Conservation (phyloP, 2,888 invertebrate genomes). For the Pheosia tremula region DNA sequence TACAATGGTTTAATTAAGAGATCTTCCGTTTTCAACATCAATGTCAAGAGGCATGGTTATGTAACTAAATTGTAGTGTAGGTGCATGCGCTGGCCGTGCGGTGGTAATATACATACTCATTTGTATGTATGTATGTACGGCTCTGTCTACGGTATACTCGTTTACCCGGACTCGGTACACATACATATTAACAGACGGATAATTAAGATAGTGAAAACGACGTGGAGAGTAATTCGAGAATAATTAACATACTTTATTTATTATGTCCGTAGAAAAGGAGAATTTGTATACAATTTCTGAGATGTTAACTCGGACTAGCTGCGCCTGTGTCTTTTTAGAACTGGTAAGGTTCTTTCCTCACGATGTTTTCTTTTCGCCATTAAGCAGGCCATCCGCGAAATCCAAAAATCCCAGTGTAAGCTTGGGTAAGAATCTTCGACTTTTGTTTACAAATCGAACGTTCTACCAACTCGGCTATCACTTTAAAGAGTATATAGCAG, state of each 20-base stretch:
- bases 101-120: neutral
- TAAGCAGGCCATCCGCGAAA: too few relatives aligned
- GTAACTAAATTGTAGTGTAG: neutral
- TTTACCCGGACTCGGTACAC: neutral
- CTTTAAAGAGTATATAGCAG: too few relatives aligned
- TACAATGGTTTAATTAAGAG: too few relatives aligned
- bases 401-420: too few relatives aligned
- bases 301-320: neutral
- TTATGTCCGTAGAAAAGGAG: neutral
- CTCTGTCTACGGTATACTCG: neutral
- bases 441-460: too few relatives aligned
- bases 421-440: too few relatives aligned
- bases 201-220: slow-evolving; percentile 2
- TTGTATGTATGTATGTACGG: slow-evolving; percentile 5
- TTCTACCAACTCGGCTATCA: too few relatives aligned
- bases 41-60: neutral
- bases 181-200: neutral
- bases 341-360: too few relatives aligned
- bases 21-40: neutral
- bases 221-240: neutral
- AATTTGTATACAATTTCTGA: neutral
- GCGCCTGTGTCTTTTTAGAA: too few relatives aligned
- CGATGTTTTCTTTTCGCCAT: too few relatives aligned
- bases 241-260: neutral
- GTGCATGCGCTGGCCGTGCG: neutral